A percentile compares a stretch with the other conserved stretches of the same genome.
These are phyloP conservation scores for Cheilosia vulpina DNA, from an alignment of 2,888 invertebrate species.

Conservation along the genomic window DNA sequence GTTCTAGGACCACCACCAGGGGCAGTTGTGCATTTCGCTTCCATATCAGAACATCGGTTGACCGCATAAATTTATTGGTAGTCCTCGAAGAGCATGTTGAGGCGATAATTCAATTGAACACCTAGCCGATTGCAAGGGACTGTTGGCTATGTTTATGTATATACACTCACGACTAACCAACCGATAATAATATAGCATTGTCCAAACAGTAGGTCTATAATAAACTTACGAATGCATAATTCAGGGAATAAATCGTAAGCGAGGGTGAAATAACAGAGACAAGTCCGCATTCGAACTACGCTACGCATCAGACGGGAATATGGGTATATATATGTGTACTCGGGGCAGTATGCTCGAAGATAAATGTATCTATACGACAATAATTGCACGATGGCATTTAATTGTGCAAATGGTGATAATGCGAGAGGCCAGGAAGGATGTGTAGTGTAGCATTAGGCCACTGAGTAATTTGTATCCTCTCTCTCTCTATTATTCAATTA, in stretches of 20 bases:
- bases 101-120: constrained; percentile 74
- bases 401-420: constrained; percentile 70
- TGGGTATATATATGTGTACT: not conserved
- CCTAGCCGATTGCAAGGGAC: constrained; percentile 38
- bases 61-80: constrained; percentile 72
- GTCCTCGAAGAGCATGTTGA: constrained; percentile 70
- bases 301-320: not conserved
- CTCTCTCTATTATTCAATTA: constrained; percentile 69
- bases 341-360: constrained; percentile 8
- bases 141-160: not conserved
- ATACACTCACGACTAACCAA: constrained; percentile 6
- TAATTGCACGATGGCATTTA: constrained; percentile 61
- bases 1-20: not conserved
- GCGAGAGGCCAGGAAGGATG: constrained; percentile 64
- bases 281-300: not conserved
- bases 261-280: not conserved
- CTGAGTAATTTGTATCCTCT: constrained; percentile 74
- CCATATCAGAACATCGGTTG: constrained; percentile 65
- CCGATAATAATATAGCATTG: constrained; percentile 35
- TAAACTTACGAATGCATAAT: constrained; percentile 67
- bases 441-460: constrained; percentile 61
- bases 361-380: constrained; percentile 48
- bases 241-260: constrained; percentile 25
- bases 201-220: constrained; percentile 46
- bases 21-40: constrained; percentile 22